A percentile compares a stretch with the other conserved stretches of the same genome.
Evolutionary conservation across 2,797 vertebrate species (phyloP).

Genomic region (Mionectes olivaceus): DNA sequence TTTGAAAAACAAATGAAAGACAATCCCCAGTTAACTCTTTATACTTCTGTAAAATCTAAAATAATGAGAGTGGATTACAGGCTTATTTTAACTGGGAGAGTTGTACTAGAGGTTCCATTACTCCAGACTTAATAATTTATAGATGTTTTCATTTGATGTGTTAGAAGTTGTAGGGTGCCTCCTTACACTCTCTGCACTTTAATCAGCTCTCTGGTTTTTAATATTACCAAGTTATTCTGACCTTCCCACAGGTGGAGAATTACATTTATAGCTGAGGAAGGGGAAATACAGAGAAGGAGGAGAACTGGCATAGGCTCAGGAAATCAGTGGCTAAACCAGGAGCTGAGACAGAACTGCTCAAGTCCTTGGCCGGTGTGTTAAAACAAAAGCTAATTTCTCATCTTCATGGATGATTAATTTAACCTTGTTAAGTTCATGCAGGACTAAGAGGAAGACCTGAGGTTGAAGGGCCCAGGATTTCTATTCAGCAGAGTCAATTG

Average conservation of each 20-base stretch:
- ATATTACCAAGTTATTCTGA: neutral
- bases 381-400: neutral
- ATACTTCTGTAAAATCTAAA: neutral
- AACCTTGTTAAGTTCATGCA: neutral
- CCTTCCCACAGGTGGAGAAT: neutral
- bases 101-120: neutral
- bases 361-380: neutral
- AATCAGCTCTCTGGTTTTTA: neutral
- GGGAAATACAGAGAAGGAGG: neutral
- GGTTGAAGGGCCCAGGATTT: neutral
- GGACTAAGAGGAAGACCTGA: neutral
- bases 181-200: neutral
- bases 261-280: neutral
- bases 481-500: neutral
- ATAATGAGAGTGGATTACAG: neutral
- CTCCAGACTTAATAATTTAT: neutral
- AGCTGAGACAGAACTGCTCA: neutral
- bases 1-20: constrained; percentile 21
- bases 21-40: neutral
- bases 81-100: neutral
- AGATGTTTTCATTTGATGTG: neutral
- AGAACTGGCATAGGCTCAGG: neutral
- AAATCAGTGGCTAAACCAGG: neutral
- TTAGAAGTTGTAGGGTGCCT: neutral
- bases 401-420: neutral